Conservation (phyloP, 2,888 invertebrate species). For the Oscheius sp. region DNA sequence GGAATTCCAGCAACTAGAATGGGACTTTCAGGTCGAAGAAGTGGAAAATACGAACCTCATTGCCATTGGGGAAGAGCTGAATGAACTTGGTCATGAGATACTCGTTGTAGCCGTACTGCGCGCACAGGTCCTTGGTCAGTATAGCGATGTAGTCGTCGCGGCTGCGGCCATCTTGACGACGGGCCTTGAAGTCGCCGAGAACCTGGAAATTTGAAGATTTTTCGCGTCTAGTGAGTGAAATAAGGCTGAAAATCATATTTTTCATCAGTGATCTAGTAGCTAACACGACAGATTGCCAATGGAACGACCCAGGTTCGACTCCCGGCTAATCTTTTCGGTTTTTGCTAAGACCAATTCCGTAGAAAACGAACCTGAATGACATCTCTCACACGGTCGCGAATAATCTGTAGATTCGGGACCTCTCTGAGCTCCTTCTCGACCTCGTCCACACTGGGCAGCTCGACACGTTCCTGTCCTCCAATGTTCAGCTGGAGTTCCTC, state of each 20-base stretch:
- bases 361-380: constrained; percentile 60
- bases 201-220: constrained; percentile 34
- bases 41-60: constrained; percentile 59
- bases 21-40: neutral
- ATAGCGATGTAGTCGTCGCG: constrained; percentile 60
- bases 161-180: constrained; percentile 59
- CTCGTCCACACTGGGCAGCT: constrained; percentile 66
- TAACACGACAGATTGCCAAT: too few relatives aligned
- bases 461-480: constrained; percentile 53
- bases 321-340: too few relatives aligned
- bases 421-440: constrained; percentile 63
- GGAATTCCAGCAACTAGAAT: constrained; percentile 84
- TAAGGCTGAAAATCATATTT: too few relatives aligned
- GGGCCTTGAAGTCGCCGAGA: constrained; percentile 66
- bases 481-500: constrained; percentile 69
- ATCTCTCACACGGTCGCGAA: constrained; percentile 69
- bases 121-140: constrained; percentile 83
- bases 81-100: constrained; percentile 92
- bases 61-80: constrained; percentile 83
- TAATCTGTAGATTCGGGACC: constrained; percentile 60
- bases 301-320: neutral
- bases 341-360: too few relatives aligned
- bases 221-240: too few relatives aligned
- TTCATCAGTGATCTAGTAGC: too few relatives aligned
- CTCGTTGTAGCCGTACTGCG: constrained; percentile 95